Conservation (phyloP, 2,888 invertebrate species). For the Aphodius sticticus region DNA sequence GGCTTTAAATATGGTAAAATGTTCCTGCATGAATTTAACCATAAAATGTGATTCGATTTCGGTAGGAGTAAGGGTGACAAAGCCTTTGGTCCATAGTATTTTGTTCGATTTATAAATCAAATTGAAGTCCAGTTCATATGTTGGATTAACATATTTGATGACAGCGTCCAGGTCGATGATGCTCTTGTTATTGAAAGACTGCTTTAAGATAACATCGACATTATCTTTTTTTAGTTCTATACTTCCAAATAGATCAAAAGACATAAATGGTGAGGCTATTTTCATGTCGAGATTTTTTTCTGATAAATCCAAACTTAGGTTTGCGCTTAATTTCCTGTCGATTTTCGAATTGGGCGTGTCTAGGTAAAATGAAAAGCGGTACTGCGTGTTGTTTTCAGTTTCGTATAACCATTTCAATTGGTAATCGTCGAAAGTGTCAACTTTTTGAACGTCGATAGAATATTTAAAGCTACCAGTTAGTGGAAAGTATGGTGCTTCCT, state of each 20-base stretch:
- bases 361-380: constrained; percentile 40
- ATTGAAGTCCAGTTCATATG: constrained; percentile 41
- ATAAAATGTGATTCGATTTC: constrained; percentile 14
- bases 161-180: constrained; percentile 37
- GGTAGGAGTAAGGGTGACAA: neutral
- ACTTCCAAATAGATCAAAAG: constrained; percentile 39
- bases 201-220: constrained; percentile 40
- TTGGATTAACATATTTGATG: constrained; percentile 35
- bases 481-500: constrained; percentile 43
- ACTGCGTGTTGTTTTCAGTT: constrained; percentile 32
- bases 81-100: constrained; percentile 41
- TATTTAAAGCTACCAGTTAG: constrained; percentile 45
- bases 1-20: constrained; percentile 37
- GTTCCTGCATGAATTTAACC: constrained; percentile 35
- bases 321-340: constrained; percentile 41
- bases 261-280: constrained; percentile 42
- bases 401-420: constrained; percentile 39
- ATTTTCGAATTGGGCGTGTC: constrained; percentile 44
- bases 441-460: constrained; percentile 41
- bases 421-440: constrained; percentile 44
- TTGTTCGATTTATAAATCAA: constrained; percentile 41
- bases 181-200: constrained; percentile 42
- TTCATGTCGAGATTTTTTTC: constrained; percentile 38
- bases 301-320: constrained; percentile 40
- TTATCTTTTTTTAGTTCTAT: constrained; percentile 39